Percentiles rank a stretch among this genome's conserved stretches.
These are phyloP conservation scores for Corvus moneduloides DNA, from an alignment of 2,113 vertebrate species.

Conservation along the genomic window DNA sequence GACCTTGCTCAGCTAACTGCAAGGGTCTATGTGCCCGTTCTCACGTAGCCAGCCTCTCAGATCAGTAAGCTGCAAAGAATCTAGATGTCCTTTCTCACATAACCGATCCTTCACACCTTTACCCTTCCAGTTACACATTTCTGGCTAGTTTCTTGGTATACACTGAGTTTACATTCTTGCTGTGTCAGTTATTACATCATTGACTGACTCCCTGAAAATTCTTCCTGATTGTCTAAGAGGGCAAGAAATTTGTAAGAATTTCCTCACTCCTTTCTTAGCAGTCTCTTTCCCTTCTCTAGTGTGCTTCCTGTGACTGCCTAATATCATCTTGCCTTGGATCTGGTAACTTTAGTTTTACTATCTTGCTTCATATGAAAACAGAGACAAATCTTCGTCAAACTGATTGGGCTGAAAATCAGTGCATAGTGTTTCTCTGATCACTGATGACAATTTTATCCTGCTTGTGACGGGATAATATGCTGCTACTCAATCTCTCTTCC, in stretches of 20 bases:
- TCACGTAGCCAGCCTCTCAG: no score
- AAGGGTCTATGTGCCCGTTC: no score
- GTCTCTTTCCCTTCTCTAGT: neutral
- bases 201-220: neutral
- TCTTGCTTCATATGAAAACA: neutral
- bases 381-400: neutral
- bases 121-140: neutral
- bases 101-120: neutral
- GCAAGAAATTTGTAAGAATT: neutral
- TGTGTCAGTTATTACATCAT: neutral
- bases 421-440: neutral
- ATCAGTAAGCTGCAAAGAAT: no score
- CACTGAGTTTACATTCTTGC: neutral
- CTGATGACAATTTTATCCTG: neutral
- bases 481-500: neutral
- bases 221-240: neutral
- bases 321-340: neutral
- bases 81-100: no score
- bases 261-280: neutral
- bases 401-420: neutral
- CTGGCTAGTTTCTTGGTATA: neutral
- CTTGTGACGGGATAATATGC: neutral
- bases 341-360: neutral
- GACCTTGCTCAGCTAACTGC: no score
- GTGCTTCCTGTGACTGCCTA: neutral